These are phyloP conservation scores for Sebastes iracundus DNA, from an alignment of 2,797 vertebrate species.

Conservation along the genomic window DNA sequence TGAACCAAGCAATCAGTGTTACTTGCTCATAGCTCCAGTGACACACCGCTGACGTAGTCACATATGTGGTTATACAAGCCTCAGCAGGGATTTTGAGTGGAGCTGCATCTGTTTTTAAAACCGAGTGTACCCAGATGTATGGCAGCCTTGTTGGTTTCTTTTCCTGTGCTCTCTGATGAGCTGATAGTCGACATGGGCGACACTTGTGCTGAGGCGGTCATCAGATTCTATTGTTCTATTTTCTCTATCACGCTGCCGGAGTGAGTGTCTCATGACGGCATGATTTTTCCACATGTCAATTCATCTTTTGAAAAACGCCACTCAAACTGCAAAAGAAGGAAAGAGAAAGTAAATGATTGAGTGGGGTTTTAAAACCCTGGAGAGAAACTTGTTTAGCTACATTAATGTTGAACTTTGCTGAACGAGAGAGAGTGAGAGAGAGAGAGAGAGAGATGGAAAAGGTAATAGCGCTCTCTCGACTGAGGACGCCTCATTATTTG, in stretches of 20 bases:
- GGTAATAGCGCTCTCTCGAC: constrained; percentile 63
- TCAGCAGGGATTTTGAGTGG: constrained; percentile 17
- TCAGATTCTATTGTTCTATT: constrained; percentile 43
- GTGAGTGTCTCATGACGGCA: constrained; percentile 37
- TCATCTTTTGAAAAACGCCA: constrained; percentile 43
- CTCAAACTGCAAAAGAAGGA: constrained; percentile 26
- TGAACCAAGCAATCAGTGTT: constrained; percentile 71
- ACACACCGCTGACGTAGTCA: constrained; percentile 53
- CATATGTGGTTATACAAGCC: constrained; percentile 23
- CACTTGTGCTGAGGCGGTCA: background rate
- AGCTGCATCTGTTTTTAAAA: constrained; percentile 22
- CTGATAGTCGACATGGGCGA: constrained; percentile 7
- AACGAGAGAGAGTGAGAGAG: constrained; percentile 12
- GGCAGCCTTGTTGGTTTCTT: constrained; percentile 43
- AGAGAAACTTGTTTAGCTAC: constrained; percentile 62
- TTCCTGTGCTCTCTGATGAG: constrained; percentile 24
- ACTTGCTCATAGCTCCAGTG: constrained; percentile 60
- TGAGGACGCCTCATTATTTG: constrained; percentile 77
- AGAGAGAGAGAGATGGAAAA: constrained; percentile 35
- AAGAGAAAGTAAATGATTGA: constrained; percentile 26
- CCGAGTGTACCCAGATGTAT: constrained; percentile 9
- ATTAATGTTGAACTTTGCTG: constrained; percentile 60
- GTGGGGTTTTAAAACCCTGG: constrained; percentile 35
- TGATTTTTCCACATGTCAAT: constrained; percentile 52
- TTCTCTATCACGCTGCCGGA: constrained; percentile 10